Base-by-base conservation (phyloP, 1,140 invertebrate genomes). In the Asbolus verrucosus region DNA sequence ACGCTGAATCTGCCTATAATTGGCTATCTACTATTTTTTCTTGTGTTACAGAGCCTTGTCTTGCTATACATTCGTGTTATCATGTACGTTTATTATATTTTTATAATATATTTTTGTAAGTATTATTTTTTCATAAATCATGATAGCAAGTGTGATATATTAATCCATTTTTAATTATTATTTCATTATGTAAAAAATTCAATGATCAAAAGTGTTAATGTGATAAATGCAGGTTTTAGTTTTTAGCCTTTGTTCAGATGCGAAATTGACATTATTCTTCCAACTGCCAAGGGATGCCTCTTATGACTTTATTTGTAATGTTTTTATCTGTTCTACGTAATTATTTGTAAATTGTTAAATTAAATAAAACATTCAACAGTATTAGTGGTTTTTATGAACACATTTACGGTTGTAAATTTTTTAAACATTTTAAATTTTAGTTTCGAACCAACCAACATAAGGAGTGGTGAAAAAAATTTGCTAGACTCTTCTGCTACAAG, bases 121-220 rank as follows among this genome's bases (percentile, higher is more conserved):
- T n/a, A n/a, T 36, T 5, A 2, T 36, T 36, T n/a, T 27, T 54
- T 54, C 11, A 11, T 43, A 6, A 15, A 43, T 36, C 33, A 14
- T 43, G 9, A 15, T 15, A 43, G 4, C 15, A 11, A 43, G 15
- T 54, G 46, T 54, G 46, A 54, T 54, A 50, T 27, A 27, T 19
- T 13, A 24, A 54, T 27, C n/a, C 46, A 54, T 54, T 54, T n/a
- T 21, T 54, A 54, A 54, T 27, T 54, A n/a, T n/a, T n/a, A 54
- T 54, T 54, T 54, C 6, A 6, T 54, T 27, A 36, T 36, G 5
- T 11, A 36, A 11, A 27, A 54, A n/a, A 27, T 54, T 36, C 33
- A 11, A 6, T n/a, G 39, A 43, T 43, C 39, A 54, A 54, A 54
- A 27, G 6, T 46, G 24, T 54, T 30, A 21, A 27, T 54, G 46